phyloP scores from a whole-genome alignment of 2,797 vertebrate genomes.

The Potorous gilbertii region DNA sequence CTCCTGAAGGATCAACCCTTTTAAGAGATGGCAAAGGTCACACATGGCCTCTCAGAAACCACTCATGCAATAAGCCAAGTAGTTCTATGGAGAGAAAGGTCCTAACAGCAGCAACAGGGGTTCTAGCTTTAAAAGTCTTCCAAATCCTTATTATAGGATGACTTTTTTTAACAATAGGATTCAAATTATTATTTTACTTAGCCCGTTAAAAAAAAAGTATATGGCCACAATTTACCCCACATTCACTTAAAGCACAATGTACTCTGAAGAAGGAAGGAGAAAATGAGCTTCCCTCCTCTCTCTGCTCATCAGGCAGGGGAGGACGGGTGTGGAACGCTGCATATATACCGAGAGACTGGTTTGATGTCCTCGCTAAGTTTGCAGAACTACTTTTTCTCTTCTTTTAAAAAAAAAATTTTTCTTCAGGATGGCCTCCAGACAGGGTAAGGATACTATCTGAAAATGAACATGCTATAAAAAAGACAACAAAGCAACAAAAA shows the following conservation, averaged over 20 bases:
- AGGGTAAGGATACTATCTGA: background rate
- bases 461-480: background rate
- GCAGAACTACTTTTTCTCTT: background rate
- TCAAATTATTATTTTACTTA: too few species aligned
- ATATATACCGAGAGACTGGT: background rate
- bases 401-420: background rate
- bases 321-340: background rate
- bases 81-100: background rate
- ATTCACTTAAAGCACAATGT: background rate
- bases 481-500: background rate
- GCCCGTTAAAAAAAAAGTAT: background rate
- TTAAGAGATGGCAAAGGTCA: background rate
- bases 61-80: background rate
- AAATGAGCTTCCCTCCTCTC: background rate
- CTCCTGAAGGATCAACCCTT: background rate
- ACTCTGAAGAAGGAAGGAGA: background rate
- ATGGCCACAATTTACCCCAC: background rate
- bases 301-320: background rate
- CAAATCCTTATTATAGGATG: background rate
- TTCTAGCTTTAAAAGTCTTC: background rate
- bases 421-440: background rate
- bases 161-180: background rate
- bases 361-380: background rate
- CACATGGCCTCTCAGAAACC: background rate
- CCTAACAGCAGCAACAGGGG: background rate